Evolutionary conservation across 2,797 vertebrate species (phyloP).

Genomic region (Enteromius unitaeniatus): DNA sequence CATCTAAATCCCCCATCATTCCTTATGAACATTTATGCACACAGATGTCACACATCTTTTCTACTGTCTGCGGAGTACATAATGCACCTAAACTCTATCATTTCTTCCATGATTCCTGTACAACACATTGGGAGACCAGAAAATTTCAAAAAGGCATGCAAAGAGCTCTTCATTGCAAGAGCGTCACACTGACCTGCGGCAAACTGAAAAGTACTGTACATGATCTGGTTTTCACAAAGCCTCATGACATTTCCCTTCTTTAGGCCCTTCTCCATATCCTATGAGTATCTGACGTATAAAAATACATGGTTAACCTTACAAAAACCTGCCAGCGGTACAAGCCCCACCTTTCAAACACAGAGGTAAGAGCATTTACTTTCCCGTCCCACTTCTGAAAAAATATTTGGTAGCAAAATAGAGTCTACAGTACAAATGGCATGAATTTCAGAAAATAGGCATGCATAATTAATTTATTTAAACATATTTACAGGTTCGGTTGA

Average conservation of each 20-base stretch:
- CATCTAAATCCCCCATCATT: slow-evolving; percentile 10
- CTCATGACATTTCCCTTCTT: slow-evolving; percentile 68
- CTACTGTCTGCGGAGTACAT: neutral
- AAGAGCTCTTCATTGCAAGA: slow-evolving; percentile 19
- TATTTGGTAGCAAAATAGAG: slow-evolving; percentile 71
- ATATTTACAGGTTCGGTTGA: slow-evolving; percentile 62
- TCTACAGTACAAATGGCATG: slow-evolving; percentile 56
- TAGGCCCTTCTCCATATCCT: slow-evolving; percentile 55
- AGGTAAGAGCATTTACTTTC: slow-evolving; percentile 37
- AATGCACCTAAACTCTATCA: neutral
- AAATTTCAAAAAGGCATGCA: slow-evolving; percentile 19
- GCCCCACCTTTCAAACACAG: slow-evolving; percentile 18
- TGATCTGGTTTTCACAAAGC: slow-evolving; percentile 37
- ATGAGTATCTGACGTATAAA: slow-evolving; percentile 58
- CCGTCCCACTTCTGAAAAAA: slow-evolving; percentile 64
- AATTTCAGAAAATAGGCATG: slow-evolving; percentile 57
- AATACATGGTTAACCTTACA: slow-evolving; percentile 57
- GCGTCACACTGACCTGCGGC: slow-evolving; percentile 12
- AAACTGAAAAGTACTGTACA: slow-evolving; percentile 21
- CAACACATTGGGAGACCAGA: slow-evolving; percentile 12
- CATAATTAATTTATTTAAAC: slow-evolving; percentile 53
- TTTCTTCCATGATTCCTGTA: slow-evolving; percentile 18
- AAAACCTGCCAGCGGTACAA: slow-evolving; percentile 61
- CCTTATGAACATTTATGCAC: neutral
- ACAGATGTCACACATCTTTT: slow-evolving; percentile 33